Percentiles rank a stretch among this genome's conserved stretches.
These are phyloP conservation scores for Drosophila fulvimacula DNA, from an alignment of 2,888 invertebrate genomes.

Conservation along the genomic window DNA sequence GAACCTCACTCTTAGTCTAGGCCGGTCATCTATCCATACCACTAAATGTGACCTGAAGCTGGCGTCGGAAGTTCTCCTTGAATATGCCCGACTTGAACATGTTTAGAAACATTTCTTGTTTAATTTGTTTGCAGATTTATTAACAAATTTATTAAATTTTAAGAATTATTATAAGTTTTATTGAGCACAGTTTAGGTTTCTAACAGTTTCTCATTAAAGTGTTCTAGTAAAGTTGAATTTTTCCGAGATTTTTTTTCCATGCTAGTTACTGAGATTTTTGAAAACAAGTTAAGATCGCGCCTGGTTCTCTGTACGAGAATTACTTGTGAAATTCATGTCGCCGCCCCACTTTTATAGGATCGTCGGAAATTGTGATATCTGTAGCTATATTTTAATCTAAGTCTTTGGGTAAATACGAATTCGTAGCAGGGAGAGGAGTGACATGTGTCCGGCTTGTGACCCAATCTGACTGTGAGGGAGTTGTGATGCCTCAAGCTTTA, in stretches of 20 bases:
- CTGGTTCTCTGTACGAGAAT: slow-evolving; percentile 25
- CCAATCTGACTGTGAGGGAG: not conserved
- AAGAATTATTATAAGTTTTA: slow-evolving; percentile 24
- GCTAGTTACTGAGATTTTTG: slow-evolving; percentile 29
- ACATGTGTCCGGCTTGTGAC: slow-evolving; percentile 1
- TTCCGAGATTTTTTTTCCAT: slow-evolving; percentile 55
- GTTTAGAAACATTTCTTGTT: slow-evolving; percentile 51
- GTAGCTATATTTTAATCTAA: slow-evolving; percentile 1
- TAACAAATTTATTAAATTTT: not conserved
- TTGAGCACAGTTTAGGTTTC: slow-evolving; percentile 59
- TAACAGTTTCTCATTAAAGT: slow-evolving; percentile 21
- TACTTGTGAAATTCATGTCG: slow-evolving; percentile 45
- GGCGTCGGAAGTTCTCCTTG: slow-evolving; percentile 65
- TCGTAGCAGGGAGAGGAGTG: not conserved
- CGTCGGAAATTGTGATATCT: slow-evolving; percentile 18
- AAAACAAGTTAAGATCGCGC: slow-evolving; percentile 1
- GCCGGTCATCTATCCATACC: slow-evolving; percentile 47
- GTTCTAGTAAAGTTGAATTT: slow-evolving; percentile 23
- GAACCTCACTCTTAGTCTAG: too few species aligned
- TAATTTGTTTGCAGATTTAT: not conserved
- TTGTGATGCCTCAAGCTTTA: not conserved
- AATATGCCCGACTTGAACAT: slow-evolving; percentile 66
- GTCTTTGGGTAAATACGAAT: slow-evolving; percentile 5
- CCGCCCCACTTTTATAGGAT: slow-evolving; percentile 48
- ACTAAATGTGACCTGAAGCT: slow-evolving; percentile 71